These are phyloP conservation scores for Sinocyclocheilus rhinocerous DNA, from an alignment of 2,113 vertebrate species.

Conservation along the genomic window DNA sequence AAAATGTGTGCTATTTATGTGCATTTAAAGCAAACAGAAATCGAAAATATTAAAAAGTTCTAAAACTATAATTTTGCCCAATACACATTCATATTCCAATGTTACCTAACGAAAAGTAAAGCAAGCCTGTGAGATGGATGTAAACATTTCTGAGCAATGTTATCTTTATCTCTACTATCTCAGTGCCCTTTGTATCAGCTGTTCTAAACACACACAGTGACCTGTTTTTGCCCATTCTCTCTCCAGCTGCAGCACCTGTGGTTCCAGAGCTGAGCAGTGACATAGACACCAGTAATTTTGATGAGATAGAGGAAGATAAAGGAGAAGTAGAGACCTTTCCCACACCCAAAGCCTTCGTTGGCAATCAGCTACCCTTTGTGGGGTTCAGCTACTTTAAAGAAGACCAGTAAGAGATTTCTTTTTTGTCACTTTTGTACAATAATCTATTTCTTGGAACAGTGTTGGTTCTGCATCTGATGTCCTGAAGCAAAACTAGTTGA, in stretches of 20 bases:
- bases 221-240: background rate
- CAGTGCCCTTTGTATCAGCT: background rate
- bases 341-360: slow-evolving; percentile 94
- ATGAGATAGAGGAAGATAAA: slow-evolving; percentile 97
- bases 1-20: background rate
- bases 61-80: background rate
- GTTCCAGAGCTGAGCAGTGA: slow-evolving; percentile 97
- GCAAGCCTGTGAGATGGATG: background rate
- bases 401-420: slow-evolving; percentile 82
- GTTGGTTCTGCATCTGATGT: background rate
- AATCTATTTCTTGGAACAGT: background rate
- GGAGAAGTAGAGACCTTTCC: slow-evolving; percentile 97
- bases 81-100: background rate
- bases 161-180: background rate
- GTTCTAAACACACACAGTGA: background rate
- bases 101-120: background rate
- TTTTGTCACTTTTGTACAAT: background rate
- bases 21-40: background rate
- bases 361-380: slow-evolving; percentile 97
- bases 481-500: background rate
- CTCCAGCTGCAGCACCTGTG: slow-evolving; percentile 90
- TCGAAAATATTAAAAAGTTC: background rate
- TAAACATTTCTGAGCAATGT: background rate
- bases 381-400: slow-evolving; percentile 99
- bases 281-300: slow-evolving; percentile 98